Evolutionary conservation across 2,113 vertebrate species (phyloP).

Genomic region (Cryptomyrus ogoouensis): DNA sequence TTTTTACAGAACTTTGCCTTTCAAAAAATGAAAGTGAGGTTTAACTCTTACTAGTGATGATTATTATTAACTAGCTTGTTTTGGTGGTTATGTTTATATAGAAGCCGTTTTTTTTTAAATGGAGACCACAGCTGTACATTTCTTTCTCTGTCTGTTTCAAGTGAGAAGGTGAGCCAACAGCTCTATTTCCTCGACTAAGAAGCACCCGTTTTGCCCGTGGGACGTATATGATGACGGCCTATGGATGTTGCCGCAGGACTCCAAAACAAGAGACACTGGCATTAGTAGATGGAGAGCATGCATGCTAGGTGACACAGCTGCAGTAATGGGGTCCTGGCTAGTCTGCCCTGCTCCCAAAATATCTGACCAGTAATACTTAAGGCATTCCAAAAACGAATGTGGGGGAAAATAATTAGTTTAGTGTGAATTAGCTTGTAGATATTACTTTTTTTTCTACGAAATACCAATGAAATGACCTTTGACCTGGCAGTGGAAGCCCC

Average conservation of each 20-base stretch:
- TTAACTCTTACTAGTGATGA: background rate
- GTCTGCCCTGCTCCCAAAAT: slow-evolving; percentile 47
- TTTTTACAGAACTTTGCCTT: background rate
- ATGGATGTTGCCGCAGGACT: background rate
- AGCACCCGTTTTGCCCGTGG: background rate
- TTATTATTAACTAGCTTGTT: background rate
- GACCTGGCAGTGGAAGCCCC: slow-evolving; percentile 64
- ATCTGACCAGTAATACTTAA: slow-evolving; percentile 34
- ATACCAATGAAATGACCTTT: slow-evolving; percentile 68
- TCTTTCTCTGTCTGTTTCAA: background rate
- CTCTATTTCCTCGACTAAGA: background rate
- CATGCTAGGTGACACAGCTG: background rate
- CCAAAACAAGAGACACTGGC: slow-evolving; percentile 7
- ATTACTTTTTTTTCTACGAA: slow-evolving; percentile 72
- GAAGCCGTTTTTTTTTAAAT: background rate
- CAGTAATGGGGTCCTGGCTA: background rate
- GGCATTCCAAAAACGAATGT: slow-evolving; percentile 60
- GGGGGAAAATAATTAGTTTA: slow-evolving; percentile 70
- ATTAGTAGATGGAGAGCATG: background rate
- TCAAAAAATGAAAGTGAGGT: background rate
- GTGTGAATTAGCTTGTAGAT: slow-evolving; percentile 69
- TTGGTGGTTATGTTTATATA: background rate
- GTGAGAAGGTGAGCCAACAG: background rate
- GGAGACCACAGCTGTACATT: background rate
- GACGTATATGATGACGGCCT: background rate